phyloP scores from a whole-genome alignment of 2,797 vertebrate species.

The Enoplosus armatus region DNA sequence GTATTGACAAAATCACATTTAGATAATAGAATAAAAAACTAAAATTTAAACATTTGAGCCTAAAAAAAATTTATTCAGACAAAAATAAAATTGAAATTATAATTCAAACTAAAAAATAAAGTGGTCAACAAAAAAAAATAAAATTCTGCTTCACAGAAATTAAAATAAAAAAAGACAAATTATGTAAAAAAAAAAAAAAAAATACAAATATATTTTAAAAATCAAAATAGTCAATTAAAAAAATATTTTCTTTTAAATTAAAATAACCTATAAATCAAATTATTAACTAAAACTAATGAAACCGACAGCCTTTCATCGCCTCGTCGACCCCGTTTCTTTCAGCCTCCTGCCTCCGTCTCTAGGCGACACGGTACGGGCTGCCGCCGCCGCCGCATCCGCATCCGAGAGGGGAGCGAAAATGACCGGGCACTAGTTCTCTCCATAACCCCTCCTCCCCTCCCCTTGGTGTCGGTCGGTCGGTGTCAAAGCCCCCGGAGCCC shows the following conservation, averaged over 20 bases:
- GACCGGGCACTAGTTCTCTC: slow-evolving; percentile 34
- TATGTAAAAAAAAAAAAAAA: neutral
- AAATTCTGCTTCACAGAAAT: neutral
- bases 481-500: slow-evolving; percentile 58
- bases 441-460: neutral
- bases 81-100: neutral
- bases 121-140: neutral
- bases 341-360: slow-evolving; percentile 61
- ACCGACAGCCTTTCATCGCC: neutral
- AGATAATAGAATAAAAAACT: neutral
- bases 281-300: neutral
- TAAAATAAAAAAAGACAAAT: neutral
- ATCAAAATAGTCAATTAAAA: neutral
- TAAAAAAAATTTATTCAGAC: neutral
- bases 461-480: slow-evolving; percentile 48
- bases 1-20: accelerated
- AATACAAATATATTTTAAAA: too few species aligned
- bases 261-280: too few species aligned
- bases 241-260: neutral
- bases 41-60: neutral
- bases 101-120: too few species aligned
- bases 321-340: slow-evolving; percentile 47
- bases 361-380: slow-evolving; percentile 61
- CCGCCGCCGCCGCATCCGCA: slow-evolving; percentile 40
- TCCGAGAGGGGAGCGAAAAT: slow-evolving; percentile 31